Base-by-base conservation (phyloP, 2,113 vertebrate species). In the Bolborhynchus lineola region DNA sequence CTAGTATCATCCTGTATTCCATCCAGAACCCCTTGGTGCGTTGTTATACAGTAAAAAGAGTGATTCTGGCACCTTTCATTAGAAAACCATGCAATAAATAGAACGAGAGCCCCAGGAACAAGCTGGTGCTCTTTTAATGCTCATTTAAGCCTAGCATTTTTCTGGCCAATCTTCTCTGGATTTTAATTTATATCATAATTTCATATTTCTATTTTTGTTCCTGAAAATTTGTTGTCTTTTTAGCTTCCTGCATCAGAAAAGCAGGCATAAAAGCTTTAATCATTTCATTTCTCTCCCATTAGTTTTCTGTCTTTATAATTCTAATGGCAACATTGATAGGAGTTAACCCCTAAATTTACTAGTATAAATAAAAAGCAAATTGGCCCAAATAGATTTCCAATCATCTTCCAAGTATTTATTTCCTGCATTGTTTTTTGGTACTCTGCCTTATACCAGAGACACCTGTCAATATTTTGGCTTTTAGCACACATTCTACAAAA, bases 21-120 rank as follows among this genome's bases (percentile, higher is more conserved):
- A 50, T 95, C 96, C 96, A 97, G 96, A 93, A 65, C 92, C 75
- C 93, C 77, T 92, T 91, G 81, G 96, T 94, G 95, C 79, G 88
- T 82, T 91, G 91, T 93, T 94, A 91, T 12, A 96, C 81, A 79
- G 74, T 62, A 94, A 89, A 57, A 93, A 82, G 70, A 92, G 92
- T 16, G 44, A 97, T 94, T 94, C 96, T 97, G 96, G 96, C 92
- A 96, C 96, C 88, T 95, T 93, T 87, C 88, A 89, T 92, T 95
- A 96, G 83, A 77, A 92, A 97, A 91, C 62, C 77, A n/a, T 72
- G 88, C 92, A 94, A 93, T 96, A 97, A 91, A 96, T 93, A 92
- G 86, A 72, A 95, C 0, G 1, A 91, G 49, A 92, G 65, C 86
- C 86, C 71, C 77, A 96, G 88, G 81, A 96, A 85, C 88, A 95